phyloP scores from a whole-genome alignment of 2,797 vertebrate species.

The Apodemus agrarius region DNA sequence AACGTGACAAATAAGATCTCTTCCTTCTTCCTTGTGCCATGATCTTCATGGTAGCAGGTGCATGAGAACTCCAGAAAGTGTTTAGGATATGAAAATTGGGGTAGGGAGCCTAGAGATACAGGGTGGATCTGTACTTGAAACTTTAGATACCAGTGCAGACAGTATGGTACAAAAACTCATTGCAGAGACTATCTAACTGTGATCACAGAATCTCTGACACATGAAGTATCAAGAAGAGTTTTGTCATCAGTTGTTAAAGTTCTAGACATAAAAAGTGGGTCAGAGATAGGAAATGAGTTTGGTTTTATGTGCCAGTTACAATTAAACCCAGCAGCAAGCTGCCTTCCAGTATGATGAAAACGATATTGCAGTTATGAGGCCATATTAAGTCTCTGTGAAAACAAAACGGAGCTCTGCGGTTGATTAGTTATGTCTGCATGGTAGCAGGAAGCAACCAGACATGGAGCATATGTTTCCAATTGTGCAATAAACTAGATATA shows the following conservation, averaged over 20 bases:
- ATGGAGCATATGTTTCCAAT: accelerated
- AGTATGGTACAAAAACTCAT: no score
- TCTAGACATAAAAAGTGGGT: neutral
- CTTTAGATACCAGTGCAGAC: neutral
- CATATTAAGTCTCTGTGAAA: neutral
- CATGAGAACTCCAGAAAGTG: neutral
- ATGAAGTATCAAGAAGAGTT: neutral
- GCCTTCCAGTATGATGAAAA: neutral
- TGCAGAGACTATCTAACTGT: neutral
- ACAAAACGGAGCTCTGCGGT: neutral
- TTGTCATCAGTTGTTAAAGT: neutral
- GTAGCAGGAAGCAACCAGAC: neutral
- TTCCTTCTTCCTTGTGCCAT: neutral
- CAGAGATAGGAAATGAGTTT: neutral
- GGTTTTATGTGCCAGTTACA: neutral
- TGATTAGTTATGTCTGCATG: neutral
- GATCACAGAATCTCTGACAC: neutral
- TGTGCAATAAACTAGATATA: neutral
- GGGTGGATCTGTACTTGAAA: neutral
- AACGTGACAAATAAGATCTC: accelerated
- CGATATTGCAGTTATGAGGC: neutral
- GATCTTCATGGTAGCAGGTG: accelerated
- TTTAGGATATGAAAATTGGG: neutral
- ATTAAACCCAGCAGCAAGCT: neutral
- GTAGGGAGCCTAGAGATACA: neutral